Percentiles rank a stretch among this genome's conserved stretches.
phyloP scores from a whole-genome alignment of 1,140 invertebrate species.

The Drosophila nannoptera region DNA sequence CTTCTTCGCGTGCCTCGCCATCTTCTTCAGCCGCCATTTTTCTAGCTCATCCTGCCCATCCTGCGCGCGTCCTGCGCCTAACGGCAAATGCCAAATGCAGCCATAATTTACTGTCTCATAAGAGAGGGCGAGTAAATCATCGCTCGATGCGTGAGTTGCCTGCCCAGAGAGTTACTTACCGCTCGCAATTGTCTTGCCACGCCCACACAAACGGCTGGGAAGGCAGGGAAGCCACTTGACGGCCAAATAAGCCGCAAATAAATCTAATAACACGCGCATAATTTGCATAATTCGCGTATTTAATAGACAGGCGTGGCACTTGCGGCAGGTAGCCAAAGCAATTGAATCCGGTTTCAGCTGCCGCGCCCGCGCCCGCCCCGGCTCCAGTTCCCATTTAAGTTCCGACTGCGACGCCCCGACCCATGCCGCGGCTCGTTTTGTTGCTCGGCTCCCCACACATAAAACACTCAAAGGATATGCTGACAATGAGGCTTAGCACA shows the following conservation, averaged over 20 bases:
- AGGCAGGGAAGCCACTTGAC: conserved; percentile 29
- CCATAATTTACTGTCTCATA: conserved; percentile 69
- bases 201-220: neutral
- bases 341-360: conserved; percentile 68
- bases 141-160: conserved; percentile 17
- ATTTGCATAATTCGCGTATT: conserved; percentile 77
- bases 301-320: conserved; percentile 53
- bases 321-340: conserved; percentile 53
- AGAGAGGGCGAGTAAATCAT: conserved; percentile 65
- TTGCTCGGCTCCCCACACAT: conserved; percentile 44
- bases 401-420: no score
- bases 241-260: conserved; percentile 65
- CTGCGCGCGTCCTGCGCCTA: no score
- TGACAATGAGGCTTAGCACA: conserved; percentile 73
- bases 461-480: conserved; percentile 78
- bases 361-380: no score
- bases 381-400: no score
- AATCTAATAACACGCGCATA: conserved; percentile 76
- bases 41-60: no score
- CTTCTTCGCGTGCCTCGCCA: neutral
- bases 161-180: conserved; percentile 70
- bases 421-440: conserved; percentile 40
- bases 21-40: no score
- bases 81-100: conserved; percentile 48
- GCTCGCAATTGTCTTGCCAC: conserved; percentile 30